A percentile compares a stretch with the other conserved stretches of the same genome.
These are phyloP conservation scores for Elaeidobius kamerunicus DNA, from an alignment of 2,888 invertebrate genomes.

Conservation along the genomic window DNA sequence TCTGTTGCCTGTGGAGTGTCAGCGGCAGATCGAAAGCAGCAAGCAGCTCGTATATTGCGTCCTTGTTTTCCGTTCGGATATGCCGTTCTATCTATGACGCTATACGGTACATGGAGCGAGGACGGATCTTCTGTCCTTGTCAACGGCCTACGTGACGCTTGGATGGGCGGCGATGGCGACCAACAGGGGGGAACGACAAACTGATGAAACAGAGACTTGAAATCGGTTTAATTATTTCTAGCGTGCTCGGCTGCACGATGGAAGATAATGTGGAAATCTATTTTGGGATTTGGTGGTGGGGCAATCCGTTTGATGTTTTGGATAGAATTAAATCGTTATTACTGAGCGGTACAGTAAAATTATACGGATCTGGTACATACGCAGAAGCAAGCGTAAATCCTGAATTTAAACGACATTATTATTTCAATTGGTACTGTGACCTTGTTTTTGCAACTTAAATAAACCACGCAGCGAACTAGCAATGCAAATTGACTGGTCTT, in stretches of 20 bases:
- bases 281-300: neutral
- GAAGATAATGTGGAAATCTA: neutral
- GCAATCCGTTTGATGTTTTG: conserved; percentile 2
- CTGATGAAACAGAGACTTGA: conserved; percentile 8
- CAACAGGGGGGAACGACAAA: conserved; percentile 13
- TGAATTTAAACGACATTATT: too few species aligned
- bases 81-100: conserved; percentile 9
- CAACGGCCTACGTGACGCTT: conserved; percentile 13
- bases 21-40: conserved; percentile 13
- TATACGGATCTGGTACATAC: too few species aligned
- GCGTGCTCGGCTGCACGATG: neutral
- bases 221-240: conserved; percentile 6
- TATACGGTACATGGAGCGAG: conserved; percentile 8
- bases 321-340: too few species aligned
- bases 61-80: conserved; percentile 7
- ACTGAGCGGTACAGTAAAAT: too few species aligned
- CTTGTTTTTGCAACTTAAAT: too few species aligned
- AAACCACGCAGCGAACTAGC: too few species aligned
- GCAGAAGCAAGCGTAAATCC: too few species aligned
- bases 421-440: too few species aligned
- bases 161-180: conserved; percentile 13
- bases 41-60: conserved; percentile 5
- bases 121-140: conserved; percentile 12
- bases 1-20: conserved; percentile 20
- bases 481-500: too few species aligned